Evolutionary conservation across 2,797 vertebrate species (phyloP).

Genomic region (Rhincodon typus): DNA sequence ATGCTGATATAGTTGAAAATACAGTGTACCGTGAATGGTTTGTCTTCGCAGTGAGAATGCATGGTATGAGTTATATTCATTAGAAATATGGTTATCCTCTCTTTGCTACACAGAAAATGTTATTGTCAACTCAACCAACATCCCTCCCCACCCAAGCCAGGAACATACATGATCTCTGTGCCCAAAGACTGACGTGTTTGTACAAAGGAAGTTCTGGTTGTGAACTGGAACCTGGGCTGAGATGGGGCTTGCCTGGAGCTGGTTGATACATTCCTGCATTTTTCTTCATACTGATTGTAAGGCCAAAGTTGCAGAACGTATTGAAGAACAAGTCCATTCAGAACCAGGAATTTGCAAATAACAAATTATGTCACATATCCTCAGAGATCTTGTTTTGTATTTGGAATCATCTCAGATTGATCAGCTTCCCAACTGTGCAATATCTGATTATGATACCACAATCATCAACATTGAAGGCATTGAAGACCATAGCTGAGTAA

Average conservation of each 20-base stretch:
- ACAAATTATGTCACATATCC: not conserved
- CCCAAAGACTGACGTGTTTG: not conserved
- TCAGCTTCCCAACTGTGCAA: not conserved
- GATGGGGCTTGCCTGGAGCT: not conserved
- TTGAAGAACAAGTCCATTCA: not conserved
- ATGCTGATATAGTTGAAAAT: not conserved
- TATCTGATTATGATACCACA: not conserved
- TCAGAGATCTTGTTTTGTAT: not conserved
- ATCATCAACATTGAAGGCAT: not conserved
- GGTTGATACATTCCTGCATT: not conserved
- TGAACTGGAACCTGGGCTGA: not conserved
- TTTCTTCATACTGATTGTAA: not conserved
- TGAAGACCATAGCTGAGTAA: too few species aligned
- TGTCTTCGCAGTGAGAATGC: not conserved
- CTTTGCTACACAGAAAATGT: not conserved
- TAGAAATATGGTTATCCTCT: not conserved
- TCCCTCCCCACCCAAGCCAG: not conserved
- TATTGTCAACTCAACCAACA: not conserved
- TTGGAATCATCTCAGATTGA: not conserved
- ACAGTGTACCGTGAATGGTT: not conserved
- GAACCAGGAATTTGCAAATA: not conserved
- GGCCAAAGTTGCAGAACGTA: not conserved
- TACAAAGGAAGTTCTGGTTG: not conserved
- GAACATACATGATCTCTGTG: not conserved
- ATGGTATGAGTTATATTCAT: not conserved